Evolutionary conservation across 2,113 vertebrate species (phyloP).

Genomic region (Apodemus sylvaticus): DNA sequence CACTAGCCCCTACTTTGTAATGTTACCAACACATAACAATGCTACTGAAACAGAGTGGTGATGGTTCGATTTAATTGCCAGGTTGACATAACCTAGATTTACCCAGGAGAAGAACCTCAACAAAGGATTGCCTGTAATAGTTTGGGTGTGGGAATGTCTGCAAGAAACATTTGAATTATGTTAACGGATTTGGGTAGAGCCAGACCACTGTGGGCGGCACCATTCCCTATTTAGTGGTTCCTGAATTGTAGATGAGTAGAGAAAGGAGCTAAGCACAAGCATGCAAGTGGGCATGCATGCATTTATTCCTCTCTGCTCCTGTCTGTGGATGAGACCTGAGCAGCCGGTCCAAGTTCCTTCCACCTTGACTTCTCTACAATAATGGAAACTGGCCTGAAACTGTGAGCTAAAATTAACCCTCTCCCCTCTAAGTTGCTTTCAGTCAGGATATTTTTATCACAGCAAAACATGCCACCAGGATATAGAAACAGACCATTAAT

Average conservation of each 20-base stretch:
- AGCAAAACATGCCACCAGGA: background rate
- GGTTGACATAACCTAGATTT: background rate
- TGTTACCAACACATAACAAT: background rate
- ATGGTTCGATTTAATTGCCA: background rate
- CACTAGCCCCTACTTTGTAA: background rate
- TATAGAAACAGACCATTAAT: background rate
- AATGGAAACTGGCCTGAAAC: background rate
- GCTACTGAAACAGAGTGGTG: too few species aligned
- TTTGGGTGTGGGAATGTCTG: background rate
- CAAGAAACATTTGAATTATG: background rate
- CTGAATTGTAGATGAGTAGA: background rate
- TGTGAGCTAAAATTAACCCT: background rate
- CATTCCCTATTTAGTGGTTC: background rate
- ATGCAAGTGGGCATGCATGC: background rate
- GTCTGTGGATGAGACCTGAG: background rate
- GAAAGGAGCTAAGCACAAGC: background rate
- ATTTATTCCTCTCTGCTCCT: background rate
- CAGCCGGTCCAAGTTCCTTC: background rate
- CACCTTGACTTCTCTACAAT: background rate
- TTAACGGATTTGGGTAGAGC: background rate
- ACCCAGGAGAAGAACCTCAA: background rate
- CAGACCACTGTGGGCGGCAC: background rate
- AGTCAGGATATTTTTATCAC: background rate
- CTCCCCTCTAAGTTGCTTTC: background rate
- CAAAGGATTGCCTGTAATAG: background rate